These are phyloP conservation scores for Sebastolobus alascanus DNA, from an alignment of 2,797 vertebrate species.

Conservation along the genomic window DNA sequence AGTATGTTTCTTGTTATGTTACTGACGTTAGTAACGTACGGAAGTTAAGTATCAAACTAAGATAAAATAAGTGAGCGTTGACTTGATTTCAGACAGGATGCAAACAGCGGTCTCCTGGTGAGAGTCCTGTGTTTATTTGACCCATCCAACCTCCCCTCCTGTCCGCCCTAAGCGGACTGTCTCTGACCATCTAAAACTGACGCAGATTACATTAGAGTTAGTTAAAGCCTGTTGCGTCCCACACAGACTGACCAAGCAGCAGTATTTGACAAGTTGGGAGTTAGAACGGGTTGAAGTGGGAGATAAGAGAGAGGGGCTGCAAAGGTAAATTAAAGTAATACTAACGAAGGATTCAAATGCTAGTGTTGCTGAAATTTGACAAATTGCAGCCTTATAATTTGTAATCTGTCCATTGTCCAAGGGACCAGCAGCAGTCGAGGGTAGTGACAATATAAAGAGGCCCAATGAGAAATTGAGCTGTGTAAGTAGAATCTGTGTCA, in stretches of 20 bases:
- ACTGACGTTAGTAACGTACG: rapidly evolving
- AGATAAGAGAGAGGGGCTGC: not conserved
- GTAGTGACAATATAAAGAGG: not conserved
- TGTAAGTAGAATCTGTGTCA: not conserved
- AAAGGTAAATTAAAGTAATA: not conserved
- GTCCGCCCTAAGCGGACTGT: too few species aligned
- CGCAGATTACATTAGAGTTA: rapidly evolving
- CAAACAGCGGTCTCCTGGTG: not conserved
- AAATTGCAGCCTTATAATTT: not conserved
- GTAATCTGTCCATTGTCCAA: not conserved
- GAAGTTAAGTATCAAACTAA: not conserved
- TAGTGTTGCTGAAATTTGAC: not conserved
- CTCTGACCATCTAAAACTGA: too few species aligned
- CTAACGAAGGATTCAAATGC: not conserved
- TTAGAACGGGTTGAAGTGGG: not conserved
- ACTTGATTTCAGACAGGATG: not conserved
- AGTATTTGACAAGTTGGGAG: not conserved
- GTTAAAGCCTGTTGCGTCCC: too few species aligned
- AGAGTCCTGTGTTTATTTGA: too few species aligned
- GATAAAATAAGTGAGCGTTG: not conserved
- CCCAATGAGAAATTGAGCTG: constrained; percentile 10
- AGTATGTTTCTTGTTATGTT: rapidly evolving
- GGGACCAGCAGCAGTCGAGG: not conserved
- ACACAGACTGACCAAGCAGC: not conserved
- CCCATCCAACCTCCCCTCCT: too few species aligned